Percentiles rank a stretch among this genome's conserved stretches.
phyloP scores from a whole-genome alignment of 2,888 invertebrate species.

The Tipula vernalis region DNA sequence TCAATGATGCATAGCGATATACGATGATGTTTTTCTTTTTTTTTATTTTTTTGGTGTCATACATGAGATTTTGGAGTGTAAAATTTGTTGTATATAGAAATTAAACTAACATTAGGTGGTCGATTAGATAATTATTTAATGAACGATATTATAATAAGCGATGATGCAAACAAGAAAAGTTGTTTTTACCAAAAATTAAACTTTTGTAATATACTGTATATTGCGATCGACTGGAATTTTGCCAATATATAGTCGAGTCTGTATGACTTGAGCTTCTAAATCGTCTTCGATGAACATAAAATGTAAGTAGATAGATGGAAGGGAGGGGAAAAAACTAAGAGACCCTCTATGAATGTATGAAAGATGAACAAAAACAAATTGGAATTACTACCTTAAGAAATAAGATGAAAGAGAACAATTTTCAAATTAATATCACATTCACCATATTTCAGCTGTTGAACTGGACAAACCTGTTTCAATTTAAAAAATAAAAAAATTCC shows the following conservation, averaged over 20 bases:
- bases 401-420: neutral
- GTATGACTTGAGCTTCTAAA: no score
- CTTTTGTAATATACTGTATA: no score
- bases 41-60: neutral
- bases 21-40: neutral
- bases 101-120: neutral
- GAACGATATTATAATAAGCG: neutral
- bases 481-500: conserved; percentile 5
- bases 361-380: neutral
- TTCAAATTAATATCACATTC: conserved; percentile 6
- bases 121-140: neutral
- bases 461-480: conserved; percentile 6
- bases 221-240: no score
- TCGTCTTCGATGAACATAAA: no score
- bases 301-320: neutral
- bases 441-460: conserved; percentile 4
- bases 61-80: neutral
- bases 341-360: neutral
- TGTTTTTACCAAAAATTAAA: no score
- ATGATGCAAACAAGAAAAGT: no score
- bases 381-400: neutral
- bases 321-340: neutral
- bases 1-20: neutral
- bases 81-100: neutral
- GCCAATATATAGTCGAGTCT: no score